Evolutionary conservation across 2,113 vertebrate species (phyloP).

Genomic region (Gambusia affinis): DNA sequence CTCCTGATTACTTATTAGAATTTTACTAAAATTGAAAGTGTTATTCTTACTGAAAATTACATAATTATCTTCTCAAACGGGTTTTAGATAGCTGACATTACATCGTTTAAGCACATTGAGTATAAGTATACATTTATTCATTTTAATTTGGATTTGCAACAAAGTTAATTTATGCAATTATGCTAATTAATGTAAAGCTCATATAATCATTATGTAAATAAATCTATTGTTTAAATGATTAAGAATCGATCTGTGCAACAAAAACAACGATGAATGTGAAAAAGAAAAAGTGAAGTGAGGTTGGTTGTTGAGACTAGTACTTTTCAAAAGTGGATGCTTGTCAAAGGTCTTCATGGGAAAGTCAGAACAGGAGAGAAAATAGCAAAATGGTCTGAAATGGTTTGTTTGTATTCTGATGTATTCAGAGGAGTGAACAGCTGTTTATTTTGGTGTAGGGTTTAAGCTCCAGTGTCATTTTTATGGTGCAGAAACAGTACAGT

Average conservation of each 20-base stretch:
- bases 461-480: neutral
- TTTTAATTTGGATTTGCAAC: neutral
- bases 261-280: neutral
- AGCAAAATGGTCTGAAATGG: neutral
- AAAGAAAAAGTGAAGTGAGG: neutral
- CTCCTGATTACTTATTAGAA: too few relatives aligned
- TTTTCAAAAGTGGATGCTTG: constrained; percentile 4
- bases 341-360: constrained; percentile 3
- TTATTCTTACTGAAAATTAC: neutral
- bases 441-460: neutral
- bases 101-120: neutral
- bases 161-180: neutral
- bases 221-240: neutral
- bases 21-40: neutral
- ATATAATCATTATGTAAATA: neutral
- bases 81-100: neutral
- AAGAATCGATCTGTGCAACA: too few relatives aligned
- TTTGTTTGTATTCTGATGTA: neutral
- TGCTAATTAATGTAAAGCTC: neutral
- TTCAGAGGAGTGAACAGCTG: neutral
- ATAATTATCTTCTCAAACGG: neutral
- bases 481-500: neutral
- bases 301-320: neutral
- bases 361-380: neutral
- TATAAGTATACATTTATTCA: neutral